Conservation (phyloP, 2,888 invertebrate species). For the Amblyteles armatorius region DNA sequence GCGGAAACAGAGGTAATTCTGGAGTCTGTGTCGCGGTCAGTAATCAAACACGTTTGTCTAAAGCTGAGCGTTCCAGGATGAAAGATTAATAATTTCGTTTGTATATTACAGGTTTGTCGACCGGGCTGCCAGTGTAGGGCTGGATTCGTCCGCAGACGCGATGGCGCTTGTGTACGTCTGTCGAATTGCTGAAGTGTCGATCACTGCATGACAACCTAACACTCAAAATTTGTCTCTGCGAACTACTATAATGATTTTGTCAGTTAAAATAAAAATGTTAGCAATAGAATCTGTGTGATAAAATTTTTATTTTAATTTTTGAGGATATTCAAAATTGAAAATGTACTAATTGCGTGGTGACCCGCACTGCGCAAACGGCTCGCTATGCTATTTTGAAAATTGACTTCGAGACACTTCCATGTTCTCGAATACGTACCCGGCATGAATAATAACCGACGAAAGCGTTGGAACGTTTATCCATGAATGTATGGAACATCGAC, state of each 20-base stretch:
- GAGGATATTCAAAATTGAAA: no score
- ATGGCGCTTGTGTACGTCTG: not conserved
- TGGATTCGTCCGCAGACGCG: not conserved
- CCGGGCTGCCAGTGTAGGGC: constrained; percentile 3
- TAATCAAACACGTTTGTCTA: not conserved
- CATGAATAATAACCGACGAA: no score
- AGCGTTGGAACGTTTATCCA: no score
- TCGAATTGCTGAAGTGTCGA: not conserved
- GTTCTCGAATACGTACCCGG: no score
- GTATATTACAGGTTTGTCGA: not conserved
- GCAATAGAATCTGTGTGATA: not conserved
- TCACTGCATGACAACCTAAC: not conserved
- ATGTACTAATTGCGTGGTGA: no score
- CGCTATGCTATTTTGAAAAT: no score
- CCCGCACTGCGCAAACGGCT: no score
- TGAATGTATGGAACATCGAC: not conserved
- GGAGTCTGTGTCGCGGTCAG: not conserved
- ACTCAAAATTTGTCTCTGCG: not conserved
- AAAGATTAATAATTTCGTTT: not conserved
- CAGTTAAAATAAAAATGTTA: not conserved
- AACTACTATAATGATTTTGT: not conserved
- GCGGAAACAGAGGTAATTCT: not conserved
- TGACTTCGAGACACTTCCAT: no score
- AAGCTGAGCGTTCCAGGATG: not conserved
- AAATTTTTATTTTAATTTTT: not conserved